Evolutionary conservation across 2,113 vertebrate genomes (phyloP).

Genomic region (Lampris megalopsis): DNA sequence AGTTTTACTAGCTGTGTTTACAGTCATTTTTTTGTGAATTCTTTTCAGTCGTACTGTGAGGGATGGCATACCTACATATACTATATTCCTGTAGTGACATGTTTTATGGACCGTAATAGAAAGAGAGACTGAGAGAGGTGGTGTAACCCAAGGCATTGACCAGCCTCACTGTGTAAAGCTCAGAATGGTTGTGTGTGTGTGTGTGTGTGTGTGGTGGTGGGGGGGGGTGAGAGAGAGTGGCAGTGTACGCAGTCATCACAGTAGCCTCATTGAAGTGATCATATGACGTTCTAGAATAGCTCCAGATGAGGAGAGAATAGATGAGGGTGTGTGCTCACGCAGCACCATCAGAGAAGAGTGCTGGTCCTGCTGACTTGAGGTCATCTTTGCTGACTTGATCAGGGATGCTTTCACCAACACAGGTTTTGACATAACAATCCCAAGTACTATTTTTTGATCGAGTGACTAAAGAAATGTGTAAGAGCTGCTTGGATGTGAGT

Average conservation of each 20-base stretch:
- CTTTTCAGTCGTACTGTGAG: neutral
- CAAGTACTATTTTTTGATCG: too few relatives aligned
- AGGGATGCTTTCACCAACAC: neutral
- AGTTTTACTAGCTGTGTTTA: constrained; percentile 61
- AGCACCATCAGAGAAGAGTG: constrained; percentile 5
- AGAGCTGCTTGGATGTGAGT: too few relatives aligned
- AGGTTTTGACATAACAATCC: too few relatives aligned
- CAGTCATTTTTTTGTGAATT: constrained; percentile 15
- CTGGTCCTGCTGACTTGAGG: neutral
- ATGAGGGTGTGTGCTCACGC: constrained; percentile 13
- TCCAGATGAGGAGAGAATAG: constrained; percentile 36
- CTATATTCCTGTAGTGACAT: neutral
- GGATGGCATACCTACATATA: constrained; percentile 11
- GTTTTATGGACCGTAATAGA: constrained; percentile 15
- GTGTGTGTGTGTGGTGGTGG: neutral
- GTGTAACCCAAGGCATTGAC: neutral
- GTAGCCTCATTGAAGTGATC: constrained; percentile 58
- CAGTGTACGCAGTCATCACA: constrained; percentile 42
- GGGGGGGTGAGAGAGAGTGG: neutral
- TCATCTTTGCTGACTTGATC: constrained; percentile 16
- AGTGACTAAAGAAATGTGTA: too few relatives aligned
- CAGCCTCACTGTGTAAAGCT: constrained; percentile 11
- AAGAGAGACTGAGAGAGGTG: neutral
- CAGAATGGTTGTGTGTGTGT: neutral
- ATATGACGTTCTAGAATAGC: constrained; percentile 46